Evolutionary conservation across 2,888 invertebrate genomes (phyloP).

Genomic region (Bruchidius siliquastri): DNA sequence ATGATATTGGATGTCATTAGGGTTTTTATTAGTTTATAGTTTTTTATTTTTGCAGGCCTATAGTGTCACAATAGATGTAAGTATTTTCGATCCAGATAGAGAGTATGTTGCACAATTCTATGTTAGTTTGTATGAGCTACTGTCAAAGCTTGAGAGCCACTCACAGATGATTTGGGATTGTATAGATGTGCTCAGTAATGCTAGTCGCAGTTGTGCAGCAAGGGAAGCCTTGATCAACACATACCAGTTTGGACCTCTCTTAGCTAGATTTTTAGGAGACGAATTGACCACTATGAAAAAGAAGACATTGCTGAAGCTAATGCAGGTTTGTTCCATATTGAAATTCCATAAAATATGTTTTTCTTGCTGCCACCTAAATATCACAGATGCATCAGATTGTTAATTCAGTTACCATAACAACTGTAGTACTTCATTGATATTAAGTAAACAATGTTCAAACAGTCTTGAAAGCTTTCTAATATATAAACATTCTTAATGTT

Average conservation of each 20-base stretch:
- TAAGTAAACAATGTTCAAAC: too few species aligned
- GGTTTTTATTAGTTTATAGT: background rate
- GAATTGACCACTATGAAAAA: slow-evolving; percentile 61
- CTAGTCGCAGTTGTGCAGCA: slow-evolving; percentile 59
- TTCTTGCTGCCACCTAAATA: too few species aligned
- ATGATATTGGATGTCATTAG: too few species aligned
- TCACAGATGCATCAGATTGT: too few species aligned
- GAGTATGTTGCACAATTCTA: slow-evolving; percentile 63
- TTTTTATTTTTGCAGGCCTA: slow-evolving; percentile 52
- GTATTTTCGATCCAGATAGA: slow-evolving; percentile 63
- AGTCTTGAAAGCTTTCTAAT: too few species aligned
- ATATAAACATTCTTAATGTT: too few species aligned
- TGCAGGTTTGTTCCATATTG: slow-evolving; percentile 51
- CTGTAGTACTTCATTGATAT: too few species aligned
- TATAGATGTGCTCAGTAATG: slow-evolving; percentile 60
- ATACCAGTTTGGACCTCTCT: slow-evolving; percentile 65
- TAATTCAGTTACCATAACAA: too few species aligned
- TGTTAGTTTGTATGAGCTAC: slow-evolving; percentile 60
- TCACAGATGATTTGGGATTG: slow-evolving; percentile 62
- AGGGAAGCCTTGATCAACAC: slow-evolving; percentile 62
- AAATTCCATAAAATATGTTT: background rate
- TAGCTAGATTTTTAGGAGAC: slow-evolving; percentile 58
- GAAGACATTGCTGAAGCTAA: slow-evolving; percentile 57
- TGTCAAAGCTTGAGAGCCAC: slow-evolving; percentile 54
- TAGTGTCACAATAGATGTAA: slow-evolving; percentile 59